A percentile compares a stretch with the other conserved stretches of the same genome.
phyloP scores from a whole-genome alignment of 2,113 vertebrate species.

The Myotis lucifugus region DNA sequence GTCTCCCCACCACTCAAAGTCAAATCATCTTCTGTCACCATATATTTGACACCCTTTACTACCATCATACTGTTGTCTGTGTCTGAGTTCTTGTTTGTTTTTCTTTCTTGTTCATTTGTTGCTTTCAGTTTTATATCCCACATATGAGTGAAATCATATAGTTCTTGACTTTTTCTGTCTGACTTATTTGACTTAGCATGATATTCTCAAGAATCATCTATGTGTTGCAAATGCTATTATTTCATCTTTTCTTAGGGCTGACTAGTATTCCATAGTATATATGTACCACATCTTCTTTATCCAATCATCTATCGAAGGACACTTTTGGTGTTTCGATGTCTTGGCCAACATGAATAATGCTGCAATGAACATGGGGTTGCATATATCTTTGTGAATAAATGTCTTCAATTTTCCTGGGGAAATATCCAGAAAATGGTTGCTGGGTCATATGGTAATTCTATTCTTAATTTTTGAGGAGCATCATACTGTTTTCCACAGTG shows the following conservation, averaged over 20 bases:
- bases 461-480: neutral
- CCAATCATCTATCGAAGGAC: neutral
- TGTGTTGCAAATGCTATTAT: neutral
- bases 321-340: neutral
- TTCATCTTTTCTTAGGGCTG: neutral
- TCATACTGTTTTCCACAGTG: neutral
- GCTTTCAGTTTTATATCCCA: neutral
- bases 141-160: neutral
- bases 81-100: neutral
- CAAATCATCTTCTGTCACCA: neutral
- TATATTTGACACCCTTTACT: neutral
- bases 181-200: neutral
- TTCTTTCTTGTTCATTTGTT: neutral
- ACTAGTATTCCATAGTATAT: neutral
- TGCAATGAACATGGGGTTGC: neutral
- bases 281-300: neutral
- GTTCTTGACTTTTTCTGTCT: neutral
- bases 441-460: neutral
- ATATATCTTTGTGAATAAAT: neutral
- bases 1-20: neutral
- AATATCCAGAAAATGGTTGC: neutral
- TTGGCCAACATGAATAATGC: neutral
- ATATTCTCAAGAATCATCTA: neutral
- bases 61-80: neutral
- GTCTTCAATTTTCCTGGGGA: neutral